Evolutionary conservation across 2,797 vertebrate species (phyloP), one percentile per base, ranked within the genome.

Genomic region (Karalla daura): DNA sequence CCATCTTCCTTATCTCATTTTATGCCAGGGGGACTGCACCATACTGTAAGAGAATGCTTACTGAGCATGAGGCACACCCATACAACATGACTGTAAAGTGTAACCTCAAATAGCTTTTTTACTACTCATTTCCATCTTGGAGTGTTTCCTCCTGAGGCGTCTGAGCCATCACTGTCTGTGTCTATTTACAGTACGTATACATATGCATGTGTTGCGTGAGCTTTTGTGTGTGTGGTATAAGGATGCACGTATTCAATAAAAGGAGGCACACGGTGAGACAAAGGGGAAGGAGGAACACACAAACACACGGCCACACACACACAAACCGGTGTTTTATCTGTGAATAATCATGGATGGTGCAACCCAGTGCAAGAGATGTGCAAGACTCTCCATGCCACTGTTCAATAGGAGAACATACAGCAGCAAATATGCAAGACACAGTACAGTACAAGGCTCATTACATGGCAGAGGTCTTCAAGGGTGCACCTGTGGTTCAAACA

Each of bases 281-380:
- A 63, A 12, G 14, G 35, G 60, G 30, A 21, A 21, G 14, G 1
- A 28, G 15, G 44, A 18, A 27, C n/a, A 30, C 45, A 25, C n/a
- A 36, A 40, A 25, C 47, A 62, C 32, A 43, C 55, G 20, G 12
- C 14, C 15, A 52, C 32, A 21, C 23, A 36, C 15, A 33, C 54
- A 41, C 55, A 70, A 23, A 52, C 18, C 4, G 0, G 2, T 17
- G 23, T 67, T 43, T 60, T 28, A 58, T 55, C 53, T 63, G 33
- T 56, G 36, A 78, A 39, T 45, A 58, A 73, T 77, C 60, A 64
- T n/a, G 37, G 53, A 43, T 85, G 75, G 36, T 72, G 74, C 64
- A 73, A 80, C 21, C 21, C 18, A 2, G 44, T 41, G 65, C 55
- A 77, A 81, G 15, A 66, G 41, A 65, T 35, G 37, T 52, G 60